A percentile compares a stretch with the other conserved stretches of the same genome.
Evolutionary conservation across 2,888 invertebrate genomes (phyloP).

Genomic region (Piscicola geometra): DNA sequence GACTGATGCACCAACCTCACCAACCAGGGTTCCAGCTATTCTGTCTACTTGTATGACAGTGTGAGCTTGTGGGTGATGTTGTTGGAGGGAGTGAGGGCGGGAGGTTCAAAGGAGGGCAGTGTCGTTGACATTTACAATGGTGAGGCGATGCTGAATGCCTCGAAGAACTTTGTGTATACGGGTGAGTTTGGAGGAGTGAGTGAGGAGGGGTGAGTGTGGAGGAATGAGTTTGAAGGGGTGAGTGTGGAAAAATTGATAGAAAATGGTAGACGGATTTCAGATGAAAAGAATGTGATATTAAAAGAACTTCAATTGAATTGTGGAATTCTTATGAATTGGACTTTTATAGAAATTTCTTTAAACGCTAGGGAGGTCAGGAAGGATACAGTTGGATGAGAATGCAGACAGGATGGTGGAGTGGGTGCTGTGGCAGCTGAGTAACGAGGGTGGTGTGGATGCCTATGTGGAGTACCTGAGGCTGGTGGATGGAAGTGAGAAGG

Average conservation of each 20-base stretch:
- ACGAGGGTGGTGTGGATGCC: not conserved
- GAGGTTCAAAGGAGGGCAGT: no score
- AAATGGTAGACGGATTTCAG: no score
- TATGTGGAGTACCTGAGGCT: constrained; percentile 10
- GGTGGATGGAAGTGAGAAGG: not conserved
- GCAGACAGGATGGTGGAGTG: constrained; percentile 49
- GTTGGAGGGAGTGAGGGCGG: constrained; percentile 44
- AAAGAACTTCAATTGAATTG: no score
- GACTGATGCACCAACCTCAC: not conserved
- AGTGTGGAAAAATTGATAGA: no score
- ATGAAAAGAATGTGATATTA: no score
- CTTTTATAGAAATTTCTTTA: not conserved
- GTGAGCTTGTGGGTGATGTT: constrained; percentile 47
- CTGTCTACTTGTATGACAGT: constrained; percentile 48
- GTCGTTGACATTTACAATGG: constrained; percentile 38
- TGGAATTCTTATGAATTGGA: not conserved
- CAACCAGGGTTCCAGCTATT: constrained; percentile 46
- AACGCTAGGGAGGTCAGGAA: constrained; percentile 47
- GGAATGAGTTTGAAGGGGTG: no score
- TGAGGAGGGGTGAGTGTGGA: no score
- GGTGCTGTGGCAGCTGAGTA: constrained; percentile 47
- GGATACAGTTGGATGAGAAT: constrained; percentile 47
- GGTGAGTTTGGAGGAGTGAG: no score
- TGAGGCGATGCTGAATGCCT: constrained; percentile 44
- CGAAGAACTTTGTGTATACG: constrained; percentile 24